Base-by-base conservation (phyloP, 1,140 invertebrate genomes). In the Popillia japonica region DNA sequence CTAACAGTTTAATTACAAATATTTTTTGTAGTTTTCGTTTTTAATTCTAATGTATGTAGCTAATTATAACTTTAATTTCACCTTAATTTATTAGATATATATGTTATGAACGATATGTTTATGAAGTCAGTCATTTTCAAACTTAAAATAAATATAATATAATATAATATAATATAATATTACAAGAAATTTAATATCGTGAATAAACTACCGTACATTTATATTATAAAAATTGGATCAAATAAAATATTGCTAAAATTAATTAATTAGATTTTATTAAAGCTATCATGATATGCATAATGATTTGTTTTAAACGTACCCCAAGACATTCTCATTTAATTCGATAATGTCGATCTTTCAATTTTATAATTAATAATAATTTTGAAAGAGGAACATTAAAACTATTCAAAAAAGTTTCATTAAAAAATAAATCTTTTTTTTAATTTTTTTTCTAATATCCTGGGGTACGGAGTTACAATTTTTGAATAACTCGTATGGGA, bases 281-380 rank as follows among this genome's bases (percentile, higher is more conserved):
- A 82, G 80, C 81, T 82, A 78, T 79, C 23, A 79, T 81, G 80
- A 82, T 82, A 82, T 82, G 81, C 80, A 82, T 81, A 40, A 78
- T n/a, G n/a, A n/a, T n/a, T n/a, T n/a, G 78, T 78, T 76, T 76
- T 41, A 17, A 10, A 78, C 79, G 80, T 82, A 82, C 79, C 80
- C 80, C 78, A 78, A 78, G 78, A 82, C 80, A 78, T 80, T 82
- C 27, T 64, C n/a, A n/a, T n/a, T 41, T 74, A 64, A 74, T 72
- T 73, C n/a, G 4, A 14, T 73, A 73, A 73, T 23, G 74, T 75
- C 23, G 20, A 42, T 75, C 74, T 10, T 73, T 73, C 22, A 22
- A 72, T 34, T 14, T 34, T 8, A 6, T 34, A 72, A 20, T 27
- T 7, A 72, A 72, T 8, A 6, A 59, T 20, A 7, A 27, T 10